Evolutionary conservation across 2,113 vertebrate species (phyloP).

Genomic region (Eretmochelys imbricata): DNA sequence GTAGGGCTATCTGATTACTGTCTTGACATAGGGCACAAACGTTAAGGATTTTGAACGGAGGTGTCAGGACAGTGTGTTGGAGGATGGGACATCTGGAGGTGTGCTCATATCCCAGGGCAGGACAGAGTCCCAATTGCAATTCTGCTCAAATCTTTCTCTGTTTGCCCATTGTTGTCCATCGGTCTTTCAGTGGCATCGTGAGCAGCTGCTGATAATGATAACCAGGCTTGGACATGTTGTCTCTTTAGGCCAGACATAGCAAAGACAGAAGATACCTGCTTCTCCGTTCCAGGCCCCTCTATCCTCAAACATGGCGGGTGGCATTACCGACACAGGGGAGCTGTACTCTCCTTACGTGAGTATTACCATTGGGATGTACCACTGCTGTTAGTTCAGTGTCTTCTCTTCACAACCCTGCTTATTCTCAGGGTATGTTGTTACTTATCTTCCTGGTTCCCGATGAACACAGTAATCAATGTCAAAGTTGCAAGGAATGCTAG

Average conservation of each 20-base stretch:
- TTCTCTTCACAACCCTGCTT: neutral
- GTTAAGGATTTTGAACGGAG: neutral
- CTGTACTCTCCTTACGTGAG: slow-evolving; percentile 97
- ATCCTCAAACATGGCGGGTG: slow-evolving; percentile 85
- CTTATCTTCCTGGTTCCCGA: neutral
- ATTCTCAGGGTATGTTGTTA: accelerated
- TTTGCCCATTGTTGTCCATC: neutral
- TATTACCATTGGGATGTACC: slow-evolving; percentile 29
- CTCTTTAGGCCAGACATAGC: slow-evolving; percentile 21
- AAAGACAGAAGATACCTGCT: neutral
- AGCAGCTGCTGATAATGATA: neutral
- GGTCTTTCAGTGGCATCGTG: neutral
- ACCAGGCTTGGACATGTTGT: neutral
- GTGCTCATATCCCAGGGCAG: neutral
- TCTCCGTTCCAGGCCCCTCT: neutral
- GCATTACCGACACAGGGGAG: slow-evolving; percentile 94
- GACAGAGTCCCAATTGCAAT: neutral
- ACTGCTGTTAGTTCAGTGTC: neutral
- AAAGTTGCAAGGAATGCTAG: neutral
- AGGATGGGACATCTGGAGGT: neutral
- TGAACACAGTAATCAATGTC: neutral
- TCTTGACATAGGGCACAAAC: no score
- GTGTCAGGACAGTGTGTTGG: neutral
- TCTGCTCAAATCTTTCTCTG: neutral
- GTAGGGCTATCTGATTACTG: neutral